Evolutionary conservation across 1,140 invertebrate species (phyloP).

Genomic region (Dreissena polymorpha): DNA sequence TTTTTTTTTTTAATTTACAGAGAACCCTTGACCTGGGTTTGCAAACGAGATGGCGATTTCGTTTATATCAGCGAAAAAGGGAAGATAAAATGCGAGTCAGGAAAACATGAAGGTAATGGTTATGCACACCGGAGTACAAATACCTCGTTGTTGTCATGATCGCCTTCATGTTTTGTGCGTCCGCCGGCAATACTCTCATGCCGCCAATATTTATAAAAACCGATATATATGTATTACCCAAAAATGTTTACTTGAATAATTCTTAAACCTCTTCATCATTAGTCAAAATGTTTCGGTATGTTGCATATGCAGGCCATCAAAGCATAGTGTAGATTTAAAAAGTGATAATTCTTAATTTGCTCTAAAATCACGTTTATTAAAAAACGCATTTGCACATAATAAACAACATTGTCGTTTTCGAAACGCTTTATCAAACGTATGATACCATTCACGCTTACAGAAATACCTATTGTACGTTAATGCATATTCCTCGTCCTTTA

Average conservation of each 20-base stretch:
- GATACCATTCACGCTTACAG: neutral
- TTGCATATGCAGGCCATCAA: too few relatives aligned
- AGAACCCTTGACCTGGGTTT: slow-evolving; percentile 1
- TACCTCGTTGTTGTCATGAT: too few relatives aligned
- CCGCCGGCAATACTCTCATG: neutral
- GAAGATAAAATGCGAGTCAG: neutral
- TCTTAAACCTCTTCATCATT: neutral
- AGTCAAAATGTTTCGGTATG: neutral
- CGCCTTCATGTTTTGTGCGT: too few relatives aligned
- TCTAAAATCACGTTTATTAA: neutral
- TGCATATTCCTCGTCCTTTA: neutral
- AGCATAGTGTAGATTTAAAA: neutral
- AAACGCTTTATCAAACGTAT: neutral
- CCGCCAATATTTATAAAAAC: neutral
- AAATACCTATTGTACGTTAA: neutral
- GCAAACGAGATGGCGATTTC: neutral
- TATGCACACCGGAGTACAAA: too few relatives aligned
- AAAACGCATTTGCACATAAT: neutral
- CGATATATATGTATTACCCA: neutral
- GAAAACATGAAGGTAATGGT: neutral
- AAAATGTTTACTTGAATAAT: neutral
- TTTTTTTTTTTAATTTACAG: too few relatives aligned
- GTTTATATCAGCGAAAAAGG: slow-evolving; percentile 12
- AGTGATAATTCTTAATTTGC: neutral
- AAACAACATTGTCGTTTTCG: neutral